A percentile compares a stretch with the other conserved stretches of the same genome.
Evolutionary conservation across 2,797 vertebrate genomes (phyloP).

Genomic region (Pagetopsis macropterus): DNA sequence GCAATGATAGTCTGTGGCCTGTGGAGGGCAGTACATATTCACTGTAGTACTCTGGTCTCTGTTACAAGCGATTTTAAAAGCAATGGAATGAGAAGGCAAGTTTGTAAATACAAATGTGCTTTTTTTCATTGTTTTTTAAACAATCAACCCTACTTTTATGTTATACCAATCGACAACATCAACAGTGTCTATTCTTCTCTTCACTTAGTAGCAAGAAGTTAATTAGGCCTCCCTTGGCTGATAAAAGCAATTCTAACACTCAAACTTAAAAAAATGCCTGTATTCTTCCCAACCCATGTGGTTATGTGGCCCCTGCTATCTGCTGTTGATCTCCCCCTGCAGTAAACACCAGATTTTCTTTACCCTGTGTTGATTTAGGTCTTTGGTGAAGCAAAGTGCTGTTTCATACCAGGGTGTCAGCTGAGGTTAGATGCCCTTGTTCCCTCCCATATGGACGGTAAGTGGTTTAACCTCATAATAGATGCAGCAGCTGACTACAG

Average conservation of each 20-base stretch:
- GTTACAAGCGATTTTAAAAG: not conserved
- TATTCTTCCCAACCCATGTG: slow-evolving; percentile 1
- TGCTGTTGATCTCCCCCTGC: not conserved
- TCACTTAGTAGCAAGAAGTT: not conserved
- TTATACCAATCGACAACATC: not conserved
- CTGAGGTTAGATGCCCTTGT: slow-evolving; percentile 36
- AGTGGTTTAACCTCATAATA: slow-evolving; percentile 74
- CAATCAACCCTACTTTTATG: not conserved
- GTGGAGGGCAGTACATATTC: slow-evolving; percentile 43
- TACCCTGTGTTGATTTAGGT: slow-evolving; percentile 11
- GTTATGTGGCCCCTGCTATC: not conserved
- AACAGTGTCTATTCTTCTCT: not conserved
- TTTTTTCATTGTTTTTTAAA: too few species aligned
- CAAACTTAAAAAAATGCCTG: not conserved
- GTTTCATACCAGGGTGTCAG: slow-evolving; percentile 47
- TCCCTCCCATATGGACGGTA: slow-evolving; percentile 70
- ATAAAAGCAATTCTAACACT: slow-evolving; percentile 1
- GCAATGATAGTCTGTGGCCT: slow-evolving; percentile 6
- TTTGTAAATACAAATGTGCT: not conserved
- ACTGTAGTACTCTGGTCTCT: not conserved
- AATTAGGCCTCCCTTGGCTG: not conserved
- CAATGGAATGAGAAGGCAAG: not conserved
- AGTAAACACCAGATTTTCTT: slow-evolving; percentile 60
- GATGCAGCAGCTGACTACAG: slow-evolving; percentile 50
- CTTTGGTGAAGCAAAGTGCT: slow-evolving; percentile 17